phyloP scores from a whole-genome alignment of 1,140 invertebrate genomes.

The Ooceraea biroi region DNA sequence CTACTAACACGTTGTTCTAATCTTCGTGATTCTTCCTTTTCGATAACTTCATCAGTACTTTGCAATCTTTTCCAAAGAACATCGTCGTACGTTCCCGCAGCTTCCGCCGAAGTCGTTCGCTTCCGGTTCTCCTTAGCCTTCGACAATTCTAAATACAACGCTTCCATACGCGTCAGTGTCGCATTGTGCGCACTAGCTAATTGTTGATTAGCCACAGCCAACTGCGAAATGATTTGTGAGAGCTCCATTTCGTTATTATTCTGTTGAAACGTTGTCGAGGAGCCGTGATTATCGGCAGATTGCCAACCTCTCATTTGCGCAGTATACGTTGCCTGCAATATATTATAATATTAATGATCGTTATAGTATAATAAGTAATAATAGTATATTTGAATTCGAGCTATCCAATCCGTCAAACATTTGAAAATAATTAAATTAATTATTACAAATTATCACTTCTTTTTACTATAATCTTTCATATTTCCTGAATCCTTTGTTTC shows the following conservation, averaged over 20 bases:
- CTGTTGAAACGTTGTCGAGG: conserved; percentile 52
- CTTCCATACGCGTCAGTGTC: conserved; percentile 79
- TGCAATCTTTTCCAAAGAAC: conserved; percentile 31
- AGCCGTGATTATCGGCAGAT: conserved; percentile 58
- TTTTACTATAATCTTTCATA: neutral
- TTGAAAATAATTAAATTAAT: neutral
- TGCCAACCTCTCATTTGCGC: conserved; percentile 79
- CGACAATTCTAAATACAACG: conserved; percentile 78
- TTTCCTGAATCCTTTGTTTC: neutral
- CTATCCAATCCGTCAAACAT: neutral
- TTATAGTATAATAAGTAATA: too few relatives aligned
- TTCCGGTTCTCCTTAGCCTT: conserved; percentile 64
- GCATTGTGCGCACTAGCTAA: conserved; percentile 79
- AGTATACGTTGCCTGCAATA: conserved; percentile 77
- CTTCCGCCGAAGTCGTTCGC: neutral
- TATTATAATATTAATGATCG: conserved; percentile 68
- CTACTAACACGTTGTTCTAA: conserved; percentile 45
- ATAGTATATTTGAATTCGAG: neutral
- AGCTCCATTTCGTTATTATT: conserved; percentile 71
- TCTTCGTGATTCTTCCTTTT: conserved; percentile 30
- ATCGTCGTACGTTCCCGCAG: neutral
- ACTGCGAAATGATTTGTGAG: conserved; percentile 79
- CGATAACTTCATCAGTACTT: neutral
- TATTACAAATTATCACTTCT: neutral
- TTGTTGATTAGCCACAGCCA: conserved; percentile 83